phyloP scores from a whole-genome alignment of 2,797 vertebrate genomes.

The Masticophis lateralis region DNA sequence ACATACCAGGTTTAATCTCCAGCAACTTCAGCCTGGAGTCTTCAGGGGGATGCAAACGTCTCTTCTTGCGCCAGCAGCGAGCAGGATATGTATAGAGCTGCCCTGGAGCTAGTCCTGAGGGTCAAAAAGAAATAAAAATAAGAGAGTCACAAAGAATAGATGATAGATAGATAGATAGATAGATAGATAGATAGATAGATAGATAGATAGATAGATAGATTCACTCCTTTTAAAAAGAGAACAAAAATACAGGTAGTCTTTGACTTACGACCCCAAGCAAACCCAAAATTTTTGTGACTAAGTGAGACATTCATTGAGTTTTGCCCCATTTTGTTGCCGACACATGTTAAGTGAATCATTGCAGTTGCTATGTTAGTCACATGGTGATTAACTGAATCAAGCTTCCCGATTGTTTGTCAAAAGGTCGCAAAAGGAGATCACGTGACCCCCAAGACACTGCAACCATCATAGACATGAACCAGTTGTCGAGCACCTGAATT shows the following conservation, averaged over 20 bases:
- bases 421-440: not conserved
- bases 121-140: conserved; percentile 58
- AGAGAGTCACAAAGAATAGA: not conserved
- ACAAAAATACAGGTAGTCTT: not conserved
- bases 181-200: not conserved
- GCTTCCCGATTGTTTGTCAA: not conserved
- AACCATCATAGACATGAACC: not conserved
- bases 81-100: conserved; percentile 95
- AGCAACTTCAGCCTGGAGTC: conserved; percentile 89
- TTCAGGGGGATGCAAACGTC: conserved; percentile 87
- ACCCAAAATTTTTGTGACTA: not conserved
- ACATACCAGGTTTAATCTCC: conserved; percentile 90
- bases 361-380: not conserved
- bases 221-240: not conserved
- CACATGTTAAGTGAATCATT: not conserved
- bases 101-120: conserved; percentile 83
- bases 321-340: not conserved
- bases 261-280: not conserved
- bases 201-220: rapidly evolving
- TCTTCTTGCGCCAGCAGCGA: conserved; percentile 97
- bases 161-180: not conserved
- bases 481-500: not conserved
- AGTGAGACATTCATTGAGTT: not conserved
- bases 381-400: not conserved
- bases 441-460: not conserved